A percentile compares a stretch with the other conserved stretches of the same genome.
Evolutionary conservation across 2,888 invertebrate species (phyloP).

Genomic region (Hirtodrosophila trivittata): DNA sequence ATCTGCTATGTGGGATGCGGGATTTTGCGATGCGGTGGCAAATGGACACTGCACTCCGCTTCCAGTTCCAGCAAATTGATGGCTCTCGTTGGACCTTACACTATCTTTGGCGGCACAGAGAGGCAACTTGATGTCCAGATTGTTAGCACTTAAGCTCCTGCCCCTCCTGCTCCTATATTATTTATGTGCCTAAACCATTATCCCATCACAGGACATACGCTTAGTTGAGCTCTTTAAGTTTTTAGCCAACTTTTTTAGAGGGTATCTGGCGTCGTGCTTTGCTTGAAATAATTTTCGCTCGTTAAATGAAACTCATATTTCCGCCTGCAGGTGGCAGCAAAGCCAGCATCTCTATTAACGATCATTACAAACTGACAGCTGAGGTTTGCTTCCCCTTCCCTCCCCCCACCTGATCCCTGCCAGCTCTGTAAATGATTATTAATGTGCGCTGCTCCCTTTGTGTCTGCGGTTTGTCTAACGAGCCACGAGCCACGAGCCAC

Average conservation of each 20-base stretch:
- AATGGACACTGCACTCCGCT: slow-evolving; percentile 35
- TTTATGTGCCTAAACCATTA: background rate
- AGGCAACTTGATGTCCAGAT: slow-evolving; percentile 20
- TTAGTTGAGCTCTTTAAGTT: too few species aligned
- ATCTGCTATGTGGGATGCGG: slow-evolving; percentile 29
- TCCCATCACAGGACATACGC: background rate
- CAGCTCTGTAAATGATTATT: slow-evolving; percentile 61
- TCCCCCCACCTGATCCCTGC: background rate
- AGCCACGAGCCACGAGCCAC: slow-evolving; percentile 44
- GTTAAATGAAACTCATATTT: slow-evolving; percentile 2
- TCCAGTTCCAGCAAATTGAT: slow-evolving; percentile 64
- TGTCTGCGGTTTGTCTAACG: slow-evolving; percentile 67
- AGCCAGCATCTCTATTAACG: slow-evolving; percentile 48
- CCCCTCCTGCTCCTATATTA: background rate
- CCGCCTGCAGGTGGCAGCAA: slow-evolving; percentile 11
- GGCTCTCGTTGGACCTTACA: slow-evolving; percentile 55
- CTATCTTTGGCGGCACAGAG: slow-evolving; percentile 45
- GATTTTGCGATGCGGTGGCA: slow-evolving; percentile 31
- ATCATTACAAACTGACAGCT: slow-evolving; percentile 43
- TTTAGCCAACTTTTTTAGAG: background rate
- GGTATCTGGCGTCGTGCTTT: background rate
- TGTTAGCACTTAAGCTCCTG: slow-evolving; percentile 12
- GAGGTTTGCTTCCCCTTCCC: slow-evolving; percentile 3
- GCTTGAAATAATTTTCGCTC: background rate
- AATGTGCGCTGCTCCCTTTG: slow-evolving; percentile 53